Base-by-base conservation (phyloP, 2,113 vertebrate species). In the Vicugna pacos region DNA sequence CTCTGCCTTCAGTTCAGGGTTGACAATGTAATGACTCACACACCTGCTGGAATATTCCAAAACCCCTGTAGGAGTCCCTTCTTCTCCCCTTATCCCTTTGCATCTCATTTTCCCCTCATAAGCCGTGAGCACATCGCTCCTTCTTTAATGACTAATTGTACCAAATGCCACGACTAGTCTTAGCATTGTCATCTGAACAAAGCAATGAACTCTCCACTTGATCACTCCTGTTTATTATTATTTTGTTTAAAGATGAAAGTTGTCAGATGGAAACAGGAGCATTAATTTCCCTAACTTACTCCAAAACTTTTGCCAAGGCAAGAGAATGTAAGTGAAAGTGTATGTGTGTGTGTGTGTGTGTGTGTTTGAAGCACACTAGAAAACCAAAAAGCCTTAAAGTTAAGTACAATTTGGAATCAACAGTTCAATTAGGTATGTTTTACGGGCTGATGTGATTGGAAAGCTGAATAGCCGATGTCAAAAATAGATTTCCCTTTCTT, bases 401-500 rank as follows among this genome's bases (percentile, higher is more conserved):
- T 52, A 56, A 77, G 75, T 58, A 56, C 64, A 77, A 84, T 67
- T 72, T 94, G 65, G 88, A 87, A 64, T 77, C 64, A 77, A 32
- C 69, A 46, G 94, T 97, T 93, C 67, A 91, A 72, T 94, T 56
- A 89, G 92, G 75, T 85, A 83, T 42, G 75, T 60, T 96, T 75
- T 84, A 91, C 0, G 13, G 83, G 70, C 83, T 70, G 46, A 91
- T 89, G 75, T 38, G 89, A 73, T 95, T 92, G 94, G 79, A 92
- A 87, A 65, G n/a, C 79, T 50, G 65, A 94, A 91, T 20, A 93
- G 77, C 89, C 65, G 22, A 42, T 70, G 75, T 96, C 95, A 89
- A 95, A 98, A 98, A 94, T 91, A 97, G 95, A 82, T 58, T 95
- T 94, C 17, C 19, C 50, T 93, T 86, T 93, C 72, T 93, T 95